phyloP scores from a whole-genome alignment of 2,888 invertebrate species.

The Hydroisotoma schaefferi region DNA sequence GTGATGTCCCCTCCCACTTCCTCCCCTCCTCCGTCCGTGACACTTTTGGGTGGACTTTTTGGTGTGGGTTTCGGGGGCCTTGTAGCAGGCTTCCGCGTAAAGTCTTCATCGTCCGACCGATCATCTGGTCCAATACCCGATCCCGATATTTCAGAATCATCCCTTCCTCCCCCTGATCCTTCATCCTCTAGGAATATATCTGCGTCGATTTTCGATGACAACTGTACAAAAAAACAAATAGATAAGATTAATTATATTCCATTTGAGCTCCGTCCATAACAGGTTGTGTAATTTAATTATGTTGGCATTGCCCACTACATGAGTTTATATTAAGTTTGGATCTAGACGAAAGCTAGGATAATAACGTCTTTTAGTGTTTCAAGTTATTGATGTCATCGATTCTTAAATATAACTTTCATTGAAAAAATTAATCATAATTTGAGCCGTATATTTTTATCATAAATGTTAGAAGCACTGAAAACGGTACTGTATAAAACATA shows the following conservation, averaged over 20 bases:
- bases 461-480: too few species aligned
- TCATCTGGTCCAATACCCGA: conserved; percentile 21
- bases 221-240: conserved; percentile 29
- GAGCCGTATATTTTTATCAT: too few species aligned
- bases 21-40: neutral
- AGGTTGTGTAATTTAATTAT: too few species aligned
- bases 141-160: conserved; percentile 32
- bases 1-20: neutral
- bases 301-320: too few species aligned
- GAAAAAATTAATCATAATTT: too few species aligned
- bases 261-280: too few species aligned
- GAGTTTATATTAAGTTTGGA: too few species aligned
- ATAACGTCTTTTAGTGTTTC: too few species aligned
- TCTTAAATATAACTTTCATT: too few species aligned
- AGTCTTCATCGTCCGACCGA: conserved; percentile 37
- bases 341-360: too few species aligned
- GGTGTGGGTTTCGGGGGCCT: conserved; percentile 8
- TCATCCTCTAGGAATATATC: conserved; percentile 48
- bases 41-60: neutral
- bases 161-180: conserved; percentile 29
- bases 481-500: too few species aligned
- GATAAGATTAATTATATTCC: conserved; percentile 3
- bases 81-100: neutral
- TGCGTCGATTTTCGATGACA: conserved; percentile 44
- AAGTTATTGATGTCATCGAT: too few species aligned